phyloP scores from a whole-genome alignment of 2,888 invertebrate species.

The Drosophila emarginata region DNA sequence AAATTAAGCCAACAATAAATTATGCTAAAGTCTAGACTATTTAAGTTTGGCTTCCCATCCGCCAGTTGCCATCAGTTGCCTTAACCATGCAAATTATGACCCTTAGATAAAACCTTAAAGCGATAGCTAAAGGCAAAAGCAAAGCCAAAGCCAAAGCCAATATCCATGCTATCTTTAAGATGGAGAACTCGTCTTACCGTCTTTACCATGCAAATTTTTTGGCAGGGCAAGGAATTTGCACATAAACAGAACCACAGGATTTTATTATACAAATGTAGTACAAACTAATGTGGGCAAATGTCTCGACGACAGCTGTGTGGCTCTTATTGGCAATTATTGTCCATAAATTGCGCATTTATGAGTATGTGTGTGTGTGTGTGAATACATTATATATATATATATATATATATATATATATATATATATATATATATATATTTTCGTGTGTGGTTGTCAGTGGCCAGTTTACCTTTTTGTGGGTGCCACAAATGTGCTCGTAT shows the following conservation, averaged over 20 bases:
- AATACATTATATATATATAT: background rate
- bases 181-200: conserved; percentile 2
- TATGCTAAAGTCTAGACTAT: conserved; percentile 21
- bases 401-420: background rate
- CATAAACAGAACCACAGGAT: conserved; percentile 32
- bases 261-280: conserved; percentile 40
- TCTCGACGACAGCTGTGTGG: conserved; percentile 67
- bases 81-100: conserved; percentile 6
- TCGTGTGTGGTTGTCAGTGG: conserved; percentile 4
- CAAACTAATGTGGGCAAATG: conserved; percentile 35
- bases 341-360: conserved; percentile 76
- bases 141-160: conserved; percentile 15
- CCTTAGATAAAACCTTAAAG: background rate
- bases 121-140: conserved; percentile 18
- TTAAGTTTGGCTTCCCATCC: background rate
- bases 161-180: conserved; percentile 24
- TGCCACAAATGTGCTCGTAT: conserved; percentile 62
- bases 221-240: conserved; percentile 16
- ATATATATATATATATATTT: background rate
- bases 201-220: conserved; percentile 34
- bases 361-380: conserved; percentile 19
- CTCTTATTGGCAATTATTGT: conserved; percentile 79
- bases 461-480: conserved; percentile 62
- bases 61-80: background rate
- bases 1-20: conserved; percentile 22